These are phyloP conservation scores for Anser brachyrhynchus DNA, from an alignment of 2,113 vertebrate species.

Conservation along the genomic window DNA sequence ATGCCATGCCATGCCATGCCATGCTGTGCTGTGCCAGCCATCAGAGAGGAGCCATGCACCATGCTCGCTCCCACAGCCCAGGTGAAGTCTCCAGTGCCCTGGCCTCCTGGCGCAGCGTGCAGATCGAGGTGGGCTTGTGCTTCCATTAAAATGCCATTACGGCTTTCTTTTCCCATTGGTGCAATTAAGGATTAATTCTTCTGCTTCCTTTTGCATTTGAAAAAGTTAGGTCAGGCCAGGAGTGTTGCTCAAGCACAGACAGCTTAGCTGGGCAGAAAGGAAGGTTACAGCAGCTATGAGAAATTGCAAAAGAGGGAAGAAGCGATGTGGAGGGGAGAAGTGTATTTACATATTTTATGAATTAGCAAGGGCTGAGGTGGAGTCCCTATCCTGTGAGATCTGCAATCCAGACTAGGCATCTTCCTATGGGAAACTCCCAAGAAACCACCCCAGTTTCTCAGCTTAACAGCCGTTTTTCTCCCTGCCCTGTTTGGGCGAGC, in stretches of 20 bases:
- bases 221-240: background rate
- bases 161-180: background rate
- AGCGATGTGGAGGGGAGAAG: background rate
- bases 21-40: background rate
- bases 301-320: background rate
- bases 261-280: background rate
- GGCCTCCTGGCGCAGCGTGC: background rate
- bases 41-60: background rate
- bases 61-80: background rate
- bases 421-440: background rate
- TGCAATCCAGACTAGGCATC: background rate
- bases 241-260: background rate
- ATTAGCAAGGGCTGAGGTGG: background rate
- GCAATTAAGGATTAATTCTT: background rate
- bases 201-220: background rate
- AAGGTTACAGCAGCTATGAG: background rate
- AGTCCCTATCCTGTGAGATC: background rate
- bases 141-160: background rate
- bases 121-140: background rate
- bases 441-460: background rate
- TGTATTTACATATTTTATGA: background rate
- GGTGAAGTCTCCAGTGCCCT: fast-evolving
- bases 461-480: background rate
- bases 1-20: background rate
- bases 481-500: background rate